Evolutionary conservation across 1,140 invertebrate genomes (phyloP), one percentile per base, ranked within the genome.

Genomic region (Homalodisca vitripennis): DNA sequence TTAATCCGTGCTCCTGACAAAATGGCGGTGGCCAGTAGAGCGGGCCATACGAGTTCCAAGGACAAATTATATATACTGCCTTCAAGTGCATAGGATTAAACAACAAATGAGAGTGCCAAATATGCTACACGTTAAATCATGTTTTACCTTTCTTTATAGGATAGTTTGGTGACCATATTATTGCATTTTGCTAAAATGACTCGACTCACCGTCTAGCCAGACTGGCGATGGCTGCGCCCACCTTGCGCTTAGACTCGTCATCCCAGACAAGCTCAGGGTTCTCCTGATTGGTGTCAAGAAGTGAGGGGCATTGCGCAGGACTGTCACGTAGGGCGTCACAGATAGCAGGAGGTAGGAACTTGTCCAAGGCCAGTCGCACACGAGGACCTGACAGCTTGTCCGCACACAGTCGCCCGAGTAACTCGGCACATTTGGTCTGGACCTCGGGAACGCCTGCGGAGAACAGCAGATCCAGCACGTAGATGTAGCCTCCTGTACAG

Each of bases 251-350:
- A 31, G 85, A 86, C 76, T 92, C 90, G 72, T 97, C 94, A 78
- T 95, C 95, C 98, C 98, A 99, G 72, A 99, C 98, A 20, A 99
- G 84, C 82, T 99, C 98, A 3, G 98, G 98, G 85, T 99, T 98
- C 81, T 99, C 97, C 80, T 98, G 96, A 68, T 85, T 85, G 53
- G 91, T 90, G 84, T 98, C 96, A 80, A 98, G 96, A 84, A 98
- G 90, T 75, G 92, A 90, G n/a, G 97, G 88, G 57, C 90, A 88
- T 14, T 91, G 88, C 75, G 90, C 88, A 46, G 91, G 89, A 66
- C 88, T 89, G 77, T 98, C 95, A 53, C 79, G 71, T 82, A 87
- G 84, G 20, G 92, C 90, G 80, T 99, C 97, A 71, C 95, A 89
- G 78, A 99, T 97, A 66, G 92, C 85, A 67, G 85, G 81, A 20